A percentile compares a stretch with the other conserved stretches of the same genome.
Conservation (phyloP, 2,888 invertebrate genomes). For the Diaphora mendica region DNA sequence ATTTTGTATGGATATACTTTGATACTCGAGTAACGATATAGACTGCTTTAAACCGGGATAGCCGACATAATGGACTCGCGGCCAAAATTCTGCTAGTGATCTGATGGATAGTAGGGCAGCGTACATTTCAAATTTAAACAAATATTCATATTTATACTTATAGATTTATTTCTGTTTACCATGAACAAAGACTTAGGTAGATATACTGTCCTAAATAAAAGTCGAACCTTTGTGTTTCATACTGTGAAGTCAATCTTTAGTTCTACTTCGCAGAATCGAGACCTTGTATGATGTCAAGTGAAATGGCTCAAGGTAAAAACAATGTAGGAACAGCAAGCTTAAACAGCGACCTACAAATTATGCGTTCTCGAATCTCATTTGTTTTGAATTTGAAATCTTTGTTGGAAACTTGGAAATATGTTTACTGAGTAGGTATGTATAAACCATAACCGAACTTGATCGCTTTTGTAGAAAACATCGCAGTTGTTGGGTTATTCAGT, state of each 20-base stretch:
- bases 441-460: not conserved
- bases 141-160: not conserved
- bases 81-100: not conserved
- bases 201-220: not conserved
- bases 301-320: conserved; percentile 55
- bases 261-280: conserved; percentile 49
- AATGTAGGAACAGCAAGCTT: conserved; percentile 31
- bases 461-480: not conserved
- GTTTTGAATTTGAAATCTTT: conserved; percentile 35
- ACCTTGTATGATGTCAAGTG: conserved; percentile 58
- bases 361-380: conserved; percentile 30
- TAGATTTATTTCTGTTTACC: not conserved
- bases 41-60: too few relatives aligned
- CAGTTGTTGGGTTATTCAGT: not conserved
- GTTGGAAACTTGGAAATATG: conserved; percentile 19
- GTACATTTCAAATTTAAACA: not conserved
- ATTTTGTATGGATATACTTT: too few relatives aligned
- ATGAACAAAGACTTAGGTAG: not conserved
- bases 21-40: too few relatives aligned
- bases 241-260: conserved; percentile 15
- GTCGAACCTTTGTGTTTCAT: not conserved
- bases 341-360: conserved; percentile 46
- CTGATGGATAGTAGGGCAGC: not conserved
- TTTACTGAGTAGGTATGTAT: not conserved
- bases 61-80: too few relatives aligned